These are phyloP conservation scores for Phenacoccus solenopsis DNA, from an alignment of 1,140 invertebrate genomes.

Conservation along the genomic window DNA sequence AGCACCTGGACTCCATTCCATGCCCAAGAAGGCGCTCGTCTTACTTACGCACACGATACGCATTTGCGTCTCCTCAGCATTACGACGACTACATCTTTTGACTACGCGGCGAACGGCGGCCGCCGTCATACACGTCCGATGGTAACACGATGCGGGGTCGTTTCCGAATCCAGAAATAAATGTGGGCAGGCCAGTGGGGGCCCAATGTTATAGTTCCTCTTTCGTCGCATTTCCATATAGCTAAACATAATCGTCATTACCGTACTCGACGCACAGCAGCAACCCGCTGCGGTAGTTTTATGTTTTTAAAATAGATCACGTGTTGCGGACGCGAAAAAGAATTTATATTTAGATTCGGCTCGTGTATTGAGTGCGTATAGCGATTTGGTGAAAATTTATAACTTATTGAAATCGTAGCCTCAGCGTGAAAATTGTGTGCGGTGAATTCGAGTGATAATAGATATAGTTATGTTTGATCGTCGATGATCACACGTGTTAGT, in stretches of 20 bases:
- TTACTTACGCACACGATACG: no score
- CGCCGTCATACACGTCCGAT: background rate
- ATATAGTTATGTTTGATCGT: no score
- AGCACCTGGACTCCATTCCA: no score
- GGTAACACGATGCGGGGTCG: background rate
- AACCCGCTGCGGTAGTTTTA: constrained; percentile 14
- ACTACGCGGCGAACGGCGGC: no score
- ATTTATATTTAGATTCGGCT: constrained; percentile 6
- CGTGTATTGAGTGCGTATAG: background rate
- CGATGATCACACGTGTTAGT: background rate
- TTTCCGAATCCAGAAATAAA: constrained; percentile 15
- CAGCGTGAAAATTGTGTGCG: no score
- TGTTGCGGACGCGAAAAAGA: constrained; percentile 14
- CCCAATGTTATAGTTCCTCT: constrained; percentile 3
- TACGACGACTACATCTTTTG: no score
- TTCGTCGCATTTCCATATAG: background rate
- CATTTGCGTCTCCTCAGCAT: no score
- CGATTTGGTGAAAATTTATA: no score
- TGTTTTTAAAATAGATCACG: constrained; percentile 17
- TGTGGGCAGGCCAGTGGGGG: constrained; percentile 11
- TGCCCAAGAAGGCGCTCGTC: no score
- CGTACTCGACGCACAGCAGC: background rate
- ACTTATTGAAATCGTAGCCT: no score
- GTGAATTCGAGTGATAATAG: no score
- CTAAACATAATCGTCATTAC: background rate